Evolutionary conservation across 2,888 invertebrate species (phyloP), one percentile per base, ranked within the genome.

Genomic region (Nymphalis polychloros): DNA sequence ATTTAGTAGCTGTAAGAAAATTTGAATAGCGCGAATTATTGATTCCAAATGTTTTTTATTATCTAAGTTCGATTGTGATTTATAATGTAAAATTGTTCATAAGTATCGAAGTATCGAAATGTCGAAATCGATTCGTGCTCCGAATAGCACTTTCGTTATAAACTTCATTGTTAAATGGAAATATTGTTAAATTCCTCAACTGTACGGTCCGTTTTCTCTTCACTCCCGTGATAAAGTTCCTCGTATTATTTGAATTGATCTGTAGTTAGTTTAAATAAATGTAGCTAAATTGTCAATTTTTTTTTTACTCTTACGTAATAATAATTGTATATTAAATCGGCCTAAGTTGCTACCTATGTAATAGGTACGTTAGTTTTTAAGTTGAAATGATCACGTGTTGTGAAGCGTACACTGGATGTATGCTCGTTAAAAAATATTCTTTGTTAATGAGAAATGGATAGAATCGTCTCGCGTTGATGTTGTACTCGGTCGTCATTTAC

Each of bases 211-310:
- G 41, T 13, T 13, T 13, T 41, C 10, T 41, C 41, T 4, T 41
- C 0, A 13, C 13, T 10, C 41, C 13, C 41, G 41, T 19, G 17
- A 16, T 6, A 23, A 60, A 66, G 61, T 66, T 66, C 66, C 66
- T 66, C 19, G 10, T 48, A 13, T 48, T 8, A 55, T 53, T 59
- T 61, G 19, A 20, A 64, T 50, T 23, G 52, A 23, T 52, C 20
- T 20, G 17, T n/a, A 10, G 17, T 8, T 17, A 27, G 27, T 16
- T 55, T 19, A 23, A 8, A 47, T 49, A 48, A 48, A 48, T 10
- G 2, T 60, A 47, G 31, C 17, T 27, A 17, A 66, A 55, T 61
- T 61, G 66, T 66, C 66, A 61, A 66, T 62, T 66, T 50, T 27
- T 23, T 27, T 31, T 52, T 61, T 61, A 52, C 16, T 62, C 35